A percentile compares a stretch with the other conserved stretches of the same genome.
phyloP scores from a whole-genome alignment of 2,113 vertebrate genomes.

The Salvator merianae region DNA sequence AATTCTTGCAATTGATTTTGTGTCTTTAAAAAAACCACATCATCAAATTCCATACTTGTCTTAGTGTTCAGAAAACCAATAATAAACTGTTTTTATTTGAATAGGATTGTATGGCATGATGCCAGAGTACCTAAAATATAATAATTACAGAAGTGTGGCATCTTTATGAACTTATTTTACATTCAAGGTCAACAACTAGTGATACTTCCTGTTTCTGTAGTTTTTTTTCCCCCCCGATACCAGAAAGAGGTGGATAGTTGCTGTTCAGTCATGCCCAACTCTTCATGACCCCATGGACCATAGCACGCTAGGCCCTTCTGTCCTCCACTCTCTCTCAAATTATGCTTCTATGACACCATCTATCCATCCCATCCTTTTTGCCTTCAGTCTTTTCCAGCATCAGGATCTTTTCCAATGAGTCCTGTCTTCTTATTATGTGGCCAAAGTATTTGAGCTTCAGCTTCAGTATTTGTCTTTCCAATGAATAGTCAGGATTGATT shows the following conservation, averaged over 20 bases:
- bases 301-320: no score
- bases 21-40: background rate
- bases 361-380: no score
- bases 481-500: no score
- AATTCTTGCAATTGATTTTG: conserved; percentile 1
- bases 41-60: background rate
- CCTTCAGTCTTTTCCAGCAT: no score
- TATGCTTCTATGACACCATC: no score
- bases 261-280: no score
- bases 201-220: background rate
- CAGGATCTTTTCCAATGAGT: no score
- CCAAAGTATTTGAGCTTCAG: no score
- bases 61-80: background rate
- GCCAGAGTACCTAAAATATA: background rate
- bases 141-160: background rate
- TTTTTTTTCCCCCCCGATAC: background rate
- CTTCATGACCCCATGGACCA: no score
- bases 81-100: background rate
- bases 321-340: no score
- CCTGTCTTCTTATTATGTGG: no score
- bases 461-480: no score
- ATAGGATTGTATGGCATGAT: background rate
- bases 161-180: background rate
- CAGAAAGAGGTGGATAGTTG: background rate
- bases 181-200: background rate